These are phyloP conservation scores for Falco punctatus DNA, from an alignment of 2,113 vertebrate species.

Conservation along the genomic window DNA sequence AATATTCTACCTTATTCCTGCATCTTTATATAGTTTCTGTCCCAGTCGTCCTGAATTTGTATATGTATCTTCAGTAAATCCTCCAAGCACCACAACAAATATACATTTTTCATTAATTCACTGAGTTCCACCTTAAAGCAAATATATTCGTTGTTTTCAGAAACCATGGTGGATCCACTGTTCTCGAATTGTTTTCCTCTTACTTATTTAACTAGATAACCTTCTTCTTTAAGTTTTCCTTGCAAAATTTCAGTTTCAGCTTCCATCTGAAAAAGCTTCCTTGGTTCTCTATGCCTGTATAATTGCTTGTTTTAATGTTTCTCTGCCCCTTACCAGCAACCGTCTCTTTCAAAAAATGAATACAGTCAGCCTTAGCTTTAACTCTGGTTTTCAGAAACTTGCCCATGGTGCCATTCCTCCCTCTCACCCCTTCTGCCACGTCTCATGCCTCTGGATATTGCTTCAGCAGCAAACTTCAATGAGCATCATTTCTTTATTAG, in stretches of 20 bases:
- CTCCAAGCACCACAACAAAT: not conserved
- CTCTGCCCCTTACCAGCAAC: not conserved
- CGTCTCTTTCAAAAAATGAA: not conserved
- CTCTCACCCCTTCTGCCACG: not conserved
- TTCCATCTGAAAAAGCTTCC: not conserved
- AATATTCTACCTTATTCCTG: not conserved
- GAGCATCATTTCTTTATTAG: not conserved
- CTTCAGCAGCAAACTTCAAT: not conserved
- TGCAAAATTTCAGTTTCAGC: not conserved
- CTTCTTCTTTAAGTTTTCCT: not conserved
- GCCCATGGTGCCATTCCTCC: not conserved
- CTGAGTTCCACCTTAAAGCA: not conserved
- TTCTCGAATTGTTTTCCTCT: not conserved
- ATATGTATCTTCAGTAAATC: not conserved
- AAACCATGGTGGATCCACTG: not conserved
- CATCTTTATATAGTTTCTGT: not conserved
- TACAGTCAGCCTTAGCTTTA: not conserved
- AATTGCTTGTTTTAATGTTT: not conserved
- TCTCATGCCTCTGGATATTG: not conserved
- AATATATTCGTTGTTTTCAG: not conserved
- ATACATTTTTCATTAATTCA: not conserved
- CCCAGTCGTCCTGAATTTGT: not conserved
- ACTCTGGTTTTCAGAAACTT: not conserved
- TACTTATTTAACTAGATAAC: not conserved
- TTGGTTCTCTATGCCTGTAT: not conserved